Conservation (phyloP, 2,113 vertebrate species). For the Ciconia stormi region DNA sequence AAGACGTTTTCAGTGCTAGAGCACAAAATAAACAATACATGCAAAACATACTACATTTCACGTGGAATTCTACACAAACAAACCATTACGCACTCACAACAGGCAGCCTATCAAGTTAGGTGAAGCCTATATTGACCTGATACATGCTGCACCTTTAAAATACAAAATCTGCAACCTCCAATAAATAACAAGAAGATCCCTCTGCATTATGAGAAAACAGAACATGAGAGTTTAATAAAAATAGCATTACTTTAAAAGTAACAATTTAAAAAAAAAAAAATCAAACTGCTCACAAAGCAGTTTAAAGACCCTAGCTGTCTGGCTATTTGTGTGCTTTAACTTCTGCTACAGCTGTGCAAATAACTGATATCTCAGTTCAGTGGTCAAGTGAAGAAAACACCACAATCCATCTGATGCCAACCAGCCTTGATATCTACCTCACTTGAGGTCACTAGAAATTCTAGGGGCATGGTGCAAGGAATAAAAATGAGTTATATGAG, state of each 20-base stretch:
- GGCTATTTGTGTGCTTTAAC: background rate
- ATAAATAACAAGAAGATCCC: background rate
- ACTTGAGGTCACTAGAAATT: background rate
- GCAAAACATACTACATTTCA: background rate
- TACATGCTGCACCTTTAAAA: background rate
- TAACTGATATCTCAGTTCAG: background rate
- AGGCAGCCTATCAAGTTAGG: background rate
- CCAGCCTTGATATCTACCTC: background rate
- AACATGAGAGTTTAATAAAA: background rate
- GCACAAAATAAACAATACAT: background rate
- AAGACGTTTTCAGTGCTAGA: background rate
- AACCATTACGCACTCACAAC: background rate
- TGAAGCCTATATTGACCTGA: background rate
- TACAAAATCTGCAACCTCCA: background rate
- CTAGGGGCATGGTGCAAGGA: background rate
- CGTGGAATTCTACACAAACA: background rate
- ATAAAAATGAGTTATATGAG: background rate
- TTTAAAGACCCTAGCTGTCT: background rate
- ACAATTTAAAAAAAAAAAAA: background rate
- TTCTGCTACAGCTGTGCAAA: conserved; percentile 14
- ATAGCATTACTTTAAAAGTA: background rate
- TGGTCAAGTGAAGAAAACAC: background rate
- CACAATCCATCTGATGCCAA: background rate
- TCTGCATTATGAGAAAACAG: background rate
- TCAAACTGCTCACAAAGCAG: background rate